These are phyloP conservation scores for Stenoptilia bipunctidactyla DNA, from an alignment of 2,888 invertebrate species.

Conservation along the genomic window DNA sequence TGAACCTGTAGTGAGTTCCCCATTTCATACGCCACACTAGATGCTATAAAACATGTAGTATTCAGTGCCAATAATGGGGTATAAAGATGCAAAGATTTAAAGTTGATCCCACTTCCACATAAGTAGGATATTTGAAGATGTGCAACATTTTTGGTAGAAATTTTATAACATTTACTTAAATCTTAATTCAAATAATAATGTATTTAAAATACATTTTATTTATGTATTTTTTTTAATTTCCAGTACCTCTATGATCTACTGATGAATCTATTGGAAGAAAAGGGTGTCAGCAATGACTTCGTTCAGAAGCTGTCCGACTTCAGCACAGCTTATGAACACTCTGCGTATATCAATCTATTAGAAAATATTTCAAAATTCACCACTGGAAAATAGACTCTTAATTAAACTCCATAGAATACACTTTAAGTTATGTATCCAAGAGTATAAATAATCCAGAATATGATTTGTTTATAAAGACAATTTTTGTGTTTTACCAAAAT, in stretches of 20 bases:
- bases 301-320: conserved; percentile 88
- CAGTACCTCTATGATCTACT: conserved; percentile 94
- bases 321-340: conserved; percentile 94
- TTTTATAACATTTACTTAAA: no score
- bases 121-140: conserved; percentile 40
- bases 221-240: conserved; percentile 27
- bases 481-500: neutral
- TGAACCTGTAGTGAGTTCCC: conserved; percentile 22
- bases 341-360: conserved; percentile 89
- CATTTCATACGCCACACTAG: conserved; percentile 64
- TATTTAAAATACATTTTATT: conserved; percentile 2
- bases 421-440: no score
- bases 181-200: no score
- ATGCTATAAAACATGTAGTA: conserved; percentile 49
- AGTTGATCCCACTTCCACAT: conserved; percentile 32
- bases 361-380: conserved; percentile 91
- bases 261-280: conserved; percentile 95
- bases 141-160: conserved; percentile 49
- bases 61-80: conserved; percentile 54
- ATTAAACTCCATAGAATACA: no score
- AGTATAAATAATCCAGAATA: no score
- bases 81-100: conserved; percentile 43
- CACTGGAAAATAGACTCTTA: conserved; percentile 62
- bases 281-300: conserved; percentile 94
- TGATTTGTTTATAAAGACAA: no score